A percentile compares a stretch with the other conserved stretches of the same genome.
phyloP scores from a whole-genome alignment of 1,140 invertebrate genomes.

The Ditylenchus dipsaci region DNA sequence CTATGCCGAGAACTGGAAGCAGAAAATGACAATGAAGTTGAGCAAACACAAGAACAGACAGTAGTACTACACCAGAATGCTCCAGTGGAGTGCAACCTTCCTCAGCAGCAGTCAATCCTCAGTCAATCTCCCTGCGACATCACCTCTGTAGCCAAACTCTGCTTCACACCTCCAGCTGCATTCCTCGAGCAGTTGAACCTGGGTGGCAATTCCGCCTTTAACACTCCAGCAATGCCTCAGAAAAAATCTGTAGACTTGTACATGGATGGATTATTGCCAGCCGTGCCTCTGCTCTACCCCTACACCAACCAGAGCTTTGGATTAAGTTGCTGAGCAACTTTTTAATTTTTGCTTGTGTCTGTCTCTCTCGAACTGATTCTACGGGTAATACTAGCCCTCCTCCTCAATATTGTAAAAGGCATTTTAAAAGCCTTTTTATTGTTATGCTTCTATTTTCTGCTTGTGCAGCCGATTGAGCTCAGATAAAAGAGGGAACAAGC shows the following conservation, averaged over 20 bases:
- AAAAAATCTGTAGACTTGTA: constrained; percentile 1
- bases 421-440: too few species aligned
- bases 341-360: too few species aligned
- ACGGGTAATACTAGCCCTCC: too few species aligned
- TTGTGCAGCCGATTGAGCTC: too few species aligned
- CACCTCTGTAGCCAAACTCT: not conserved
- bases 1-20: not conserved
- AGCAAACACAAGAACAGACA: not conserved
- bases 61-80: not conserved
- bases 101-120: not conserved
- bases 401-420: too few species aligned
- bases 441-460: too few species aligned
- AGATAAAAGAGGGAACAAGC: too few species aligned
- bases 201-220: not conserved
- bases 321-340: too few species aligned
- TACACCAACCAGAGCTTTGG: constrained; percentile 3
- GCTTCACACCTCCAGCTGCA: not conserved
- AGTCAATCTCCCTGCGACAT: not conserved
- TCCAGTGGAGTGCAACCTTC: not conserved
- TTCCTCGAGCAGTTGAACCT: not conserved
- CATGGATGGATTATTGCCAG: constrained; percentile 9
- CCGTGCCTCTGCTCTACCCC: constrained; percentile 6
- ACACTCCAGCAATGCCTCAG: not conserved
- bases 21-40: not conserved
- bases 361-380: too few species aligned